Percentiles rank a stretch among this genome's conserved stretches.
phyloP scores from a whole-genome alignment of 2,888 invertebrate genomes.

The Julus scandinavius region DNA sequence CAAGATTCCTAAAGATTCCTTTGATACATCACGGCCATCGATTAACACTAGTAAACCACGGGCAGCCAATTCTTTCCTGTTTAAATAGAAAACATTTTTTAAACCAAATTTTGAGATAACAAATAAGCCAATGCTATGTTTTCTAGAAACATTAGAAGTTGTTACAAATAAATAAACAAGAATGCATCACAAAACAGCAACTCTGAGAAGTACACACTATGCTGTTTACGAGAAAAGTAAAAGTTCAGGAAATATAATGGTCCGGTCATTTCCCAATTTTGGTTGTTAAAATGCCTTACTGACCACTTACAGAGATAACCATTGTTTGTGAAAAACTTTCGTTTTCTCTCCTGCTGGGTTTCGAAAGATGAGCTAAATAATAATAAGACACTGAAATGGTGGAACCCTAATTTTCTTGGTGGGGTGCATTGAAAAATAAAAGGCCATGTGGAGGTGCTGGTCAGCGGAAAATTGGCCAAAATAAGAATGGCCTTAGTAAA shows the following conservation, averaged over 20 bases:
- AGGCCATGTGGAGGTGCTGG: background rate
- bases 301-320: conserved; percentile 48
- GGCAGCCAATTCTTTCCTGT: conserved; percentile 59
- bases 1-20: conserved; percentile 64
- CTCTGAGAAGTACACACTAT: background rate
- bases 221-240: background rate
- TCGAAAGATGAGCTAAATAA: conserved; percentile 27
- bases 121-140: too few relatives aligned
- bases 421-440: background rate
- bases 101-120: too few relatives aligned
- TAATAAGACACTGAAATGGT: background rate
- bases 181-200: background rate
- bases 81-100: background rate
- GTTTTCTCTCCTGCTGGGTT: background rate
- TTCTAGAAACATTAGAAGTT: too few relatives aligned
- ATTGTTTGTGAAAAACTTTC: conserved; percentile 42
- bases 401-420: conserved; percentile 27
- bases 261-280: conserved; percentile 67
- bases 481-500: background rate
- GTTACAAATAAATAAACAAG: background rate
- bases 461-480: background rate
- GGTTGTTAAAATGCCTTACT: conserved; percentile 68
- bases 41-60: conserved; percentile 59
- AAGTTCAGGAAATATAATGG: conserved; percentile 57
- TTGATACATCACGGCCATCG: conserved; percentile 63